Base-by-base conservation (phyloP, 1,140 invertebrate species). In the Drosophila kikkawai region DNA sequence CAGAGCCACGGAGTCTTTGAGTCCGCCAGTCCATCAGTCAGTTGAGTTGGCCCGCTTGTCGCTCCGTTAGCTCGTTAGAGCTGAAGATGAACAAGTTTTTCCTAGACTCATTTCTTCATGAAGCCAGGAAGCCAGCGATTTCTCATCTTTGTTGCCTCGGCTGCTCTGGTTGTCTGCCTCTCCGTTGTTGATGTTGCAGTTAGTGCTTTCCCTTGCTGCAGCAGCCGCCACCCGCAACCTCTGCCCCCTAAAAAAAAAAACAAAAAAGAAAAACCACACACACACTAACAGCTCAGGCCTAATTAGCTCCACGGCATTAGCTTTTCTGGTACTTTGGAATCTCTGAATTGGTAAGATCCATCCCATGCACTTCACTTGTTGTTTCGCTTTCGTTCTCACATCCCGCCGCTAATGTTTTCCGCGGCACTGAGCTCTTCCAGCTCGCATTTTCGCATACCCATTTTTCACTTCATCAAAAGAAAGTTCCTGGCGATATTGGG, bases 31-130 rank as follows among this genome's bases (percentile, higher is more conserved):
- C 66, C 55, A 58, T 56, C 55, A 55, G 50, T 50, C 75, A 66
- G 57, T 41, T 41, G 44, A 41, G 50, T 78, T 69, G 42, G 74
- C 44, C 76, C 47, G 66, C 59, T 68, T 77, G 75, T 68, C 65
- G 69, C 55, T 73, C 69, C 69, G 69, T 73, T 73, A 67, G 73
- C 79, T 85, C 83, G 82, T 86, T 86, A 86, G 69, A 79, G 81
- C 66, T 73, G 67, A 85, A 90, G 85, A 88, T 88, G 85, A 85
- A 88, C 85, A 90, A 90, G 85, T 88, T 88, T 88, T 79, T 80
- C 64, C 66, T 65, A 66, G 65, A 58, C 69, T 73, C 48, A 73
- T 79, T 82, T 79, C 80, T 80, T 74, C 64, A 69, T 77, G 65
- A 59, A 73, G 69, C 81, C 85, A 90, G 85, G 85, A 88, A 88